Percentiles rank a stretch among this genome's conserved stretches.
phyloP scores from a whole-genome alignment of 2,888 invertebrate genomes.

The Teinopalpus imperialis region DNA sequence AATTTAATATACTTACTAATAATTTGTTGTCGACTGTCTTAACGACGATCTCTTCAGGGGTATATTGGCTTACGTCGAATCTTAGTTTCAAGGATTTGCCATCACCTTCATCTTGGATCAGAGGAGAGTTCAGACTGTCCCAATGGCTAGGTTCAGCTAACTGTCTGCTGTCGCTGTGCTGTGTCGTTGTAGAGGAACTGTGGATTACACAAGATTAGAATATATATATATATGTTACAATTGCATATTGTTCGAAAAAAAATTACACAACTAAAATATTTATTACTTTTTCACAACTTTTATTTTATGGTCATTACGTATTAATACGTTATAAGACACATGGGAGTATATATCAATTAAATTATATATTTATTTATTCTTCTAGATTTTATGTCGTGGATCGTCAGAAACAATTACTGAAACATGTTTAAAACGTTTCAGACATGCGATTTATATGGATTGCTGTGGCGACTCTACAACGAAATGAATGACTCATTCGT shows the following conservation, averaged over 20 bases:
- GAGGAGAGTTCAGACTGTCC: slow-evolving; percentile 95
- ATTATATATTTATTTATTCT: too few relatives aligned
- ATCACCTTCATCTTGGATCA: slow-evolving; percentile 96
- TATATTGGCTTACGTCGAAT: slow-evolving; percentile 98
- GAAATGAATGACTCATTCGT: slow-evolving; percentile 21
- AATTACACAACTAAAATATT: too few relatives aligned
- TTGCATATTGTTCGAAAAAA: too few relatives aligned
- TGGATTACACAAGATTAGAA: slow-evolving; percentile 36
- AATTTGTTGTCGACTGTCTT: slow-evolving; percentile 99
- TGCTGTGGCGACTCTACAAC: background rate
- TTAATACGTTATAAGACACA: too few relatives aligned
- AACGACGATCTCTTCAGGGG: slow-evolving; percentile 98
- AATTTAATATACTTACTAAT: slow-evolving; percentile 84
- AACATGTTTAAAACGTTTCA: slow-evolving; percentile 17
- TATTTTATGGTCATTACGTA: too few relatives aligned
- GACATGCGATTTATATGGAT: slow-evolving; percentile 24
- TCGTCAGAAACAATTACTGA: slow-evolving; percentile 17
- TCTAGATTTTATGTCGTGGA: slow-evolving; percentile 8
- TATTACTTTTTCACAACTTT: too few relatives aligned
- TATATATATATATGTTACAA: too few relatives aligned
- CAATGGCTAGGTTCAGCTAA: slow-evolving; percentile 85
- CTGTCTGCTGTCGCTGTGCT: slow-evolving; percentile 83
- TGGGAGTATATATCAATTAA: too few relatives aligned
- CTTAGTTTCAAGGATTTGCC: slow-evolving; percentile 96
- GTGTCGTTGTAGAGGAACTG: slow-evolving; percentile 85